A percentile compares a stretch with the other conserved stretches of the same genome.
Evolutionary conservation across 2,797 vertebrate genomes (phyloP).

Genomic region (Gouania willdenowi): DNA sequence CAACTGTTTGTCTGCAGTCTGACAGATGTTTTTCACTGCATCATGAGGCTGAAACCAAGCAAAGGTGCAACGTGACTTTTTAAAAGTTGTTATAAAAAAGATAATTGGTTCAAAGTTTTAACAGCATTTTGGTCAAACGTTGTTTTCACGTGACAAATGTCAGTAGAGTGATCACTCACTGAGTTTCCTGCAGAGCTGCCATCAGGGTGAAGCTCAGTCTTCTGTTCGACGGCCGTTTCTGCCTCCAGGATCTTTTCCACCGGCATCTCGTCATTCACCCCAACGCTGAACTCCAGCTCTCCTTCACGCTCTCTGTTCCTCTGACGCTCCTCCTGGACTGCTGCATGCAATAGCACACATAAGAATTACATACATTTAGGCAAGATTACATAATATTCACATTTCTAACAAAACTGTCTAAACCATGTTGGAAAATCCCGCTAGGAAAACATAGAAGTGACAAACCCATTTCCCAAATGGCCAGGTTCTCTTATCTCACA

Average conservation of each 20-base stretch:
- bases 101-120: no score
- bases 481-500: no score
- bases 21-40: constrained; percentile 97
- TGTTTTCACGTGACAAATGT: no score
- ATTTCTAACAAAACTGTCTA: no score
- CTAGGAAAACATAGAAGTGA: no score
- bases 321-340: constrained; percentile 95
- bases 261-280: constrained; percentile 90
- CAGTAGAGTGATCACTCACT: constrained; percentile 64
- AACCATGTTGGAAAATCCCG: no score
- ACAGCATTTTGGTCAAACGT: no score
- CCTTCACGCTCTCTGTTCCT: constrained; percentile 88
- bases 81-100: no score
- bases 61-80: neutral
- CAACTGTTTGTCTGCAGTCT: constrained; percentile 97
- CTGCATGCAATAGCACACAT: constrained; percentile 59
- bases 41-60: constrained; percentile 84
- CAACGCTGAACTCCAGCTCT: constrained; percentile 82
- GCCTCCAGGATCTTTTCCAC: constrained; percentile 97
- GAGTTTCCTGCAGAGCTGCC: constrained; percentile 78
- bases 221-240: constrained; percentile 91
- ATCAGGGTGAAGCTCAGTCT: constrained; percentile 86
- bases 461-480: no score
- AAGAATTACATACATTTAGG: neutral
- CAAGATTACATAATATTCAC: neutral